Base-by-base conservation (phyloP, 2,888 invertebrate species). In the Eristalis tenax region DNA sequence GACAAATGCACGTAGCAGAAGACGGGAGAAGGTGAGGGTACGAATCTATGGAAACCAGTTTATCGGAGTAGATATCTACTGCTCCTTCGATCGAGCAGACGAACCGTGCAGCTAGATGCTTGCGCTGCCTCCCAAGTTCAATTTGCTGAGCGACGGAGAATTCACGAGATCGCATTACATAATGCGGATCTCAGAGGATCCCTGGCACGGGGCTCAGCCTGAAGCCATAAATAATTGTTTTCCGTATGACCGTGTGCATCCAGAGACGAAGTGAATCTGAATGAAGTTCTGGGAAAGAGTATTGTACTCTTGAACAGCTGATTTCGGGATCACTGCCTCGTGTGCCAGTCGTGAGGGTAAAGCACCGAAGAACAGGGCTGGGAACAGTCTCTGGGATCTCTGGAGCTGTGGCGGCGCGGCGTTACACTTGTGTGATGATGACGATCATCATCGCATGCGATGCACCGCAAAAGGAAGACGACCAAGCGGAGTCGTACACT, bases 271-370 rank as follows among this genome's bases (percentile, higher is more conserved):
- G 83, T 79, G 69, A 73, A 74, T 70, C 76, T 83, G 86, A 83
- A 79, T 87, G 79, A 79, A 80, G 66, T 87, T 87, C 87, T 83
- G 83, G 80, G 87, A 87, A 87, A 85, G 79, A 87, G 79, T 76
- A 87, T 79, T 83, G 83, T 79, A 79, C 86, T 40, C 84, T 57
- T 23, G 71, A 87, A 86, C 85, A 86, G 85, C 85, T 86, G 82
- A 86, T 86, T 63, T 63, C 28, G 35, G 26, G 32, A 57, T 22
- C 70, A 23, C 38, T 6, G n/a, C 63, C 68, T 71, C 69, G 57
- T 85, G 56, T 18, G 35, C 4, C 4, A 22, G 22, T 59, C 40
- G 28, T 70, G 83, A 63, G 83, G 75, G 63, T 78, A 86, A 86
- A 75, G 86, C 83, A 86, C 86, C 78, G 82, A 82, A 78, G 86